Evolutionary conservation across 2,888 invertebrate genomes (phyloP), one percentile per base, ranked within the genome.

Genomic region (Shargacucullia verbasci): DNA sequence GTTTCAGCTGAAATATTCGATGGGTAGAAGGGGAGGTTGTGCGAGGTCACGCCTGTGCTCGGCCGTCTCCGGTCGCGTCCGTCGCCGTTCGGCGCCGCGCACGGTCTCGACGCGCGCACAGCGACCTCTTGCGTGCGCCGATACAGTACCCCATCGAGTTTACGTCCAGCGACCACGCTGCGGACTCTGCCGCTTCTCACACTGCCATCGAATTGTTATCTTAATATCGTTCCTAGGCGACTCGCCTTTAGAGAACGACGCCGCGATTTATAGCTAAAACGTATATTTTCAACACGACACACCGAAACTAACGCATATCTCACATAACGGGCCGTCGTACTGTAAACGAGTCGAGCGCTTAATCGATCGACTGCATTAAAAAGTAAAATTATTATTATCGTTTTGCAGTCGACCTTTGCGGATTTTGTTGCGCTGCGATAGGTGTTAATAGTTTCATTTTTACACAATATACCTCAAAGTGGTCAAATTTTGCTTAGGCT

Each of bases 351-450:
- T 86, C 84, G 79, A 87, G 86, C 85, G 83, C 83, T 84, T 82
- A 84, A 93, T 93, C 93, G 93, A 93, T 93, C 91, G 91, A 85
- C 90, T 89, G 90, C 91, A 91, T 90, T 89, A 87, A 91, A 89
- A 89, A 90, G 82, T 85, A 82, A 83, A 90, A 84, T 84, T 89
- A 83, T 90, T 90, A 88, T 86, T 88, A 86, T 89, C 86, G 76
- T 88, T 89, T 87, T 83, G 86, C 86, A 82, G 85, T 81, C 80
- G 78, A 78, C 77, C 76, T 89, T 90, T 86, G 82, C 87, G 82
- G 81, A 84, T 90, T 92, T 87, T 82, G 84, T 92, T 91, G 87
- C 87, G 81, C 84, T 87, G 80, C 79, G 74, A 78, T 81, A 83
- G 79, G 78, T 76, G 77, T 78, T 71, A 77, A 60, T 77, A 80